These are phyloP conservation scores for Prochilodus magdalenae DNA, from an alignment of 2,113 vertebrate genomes.

Conservation along the genomic window DNA sequence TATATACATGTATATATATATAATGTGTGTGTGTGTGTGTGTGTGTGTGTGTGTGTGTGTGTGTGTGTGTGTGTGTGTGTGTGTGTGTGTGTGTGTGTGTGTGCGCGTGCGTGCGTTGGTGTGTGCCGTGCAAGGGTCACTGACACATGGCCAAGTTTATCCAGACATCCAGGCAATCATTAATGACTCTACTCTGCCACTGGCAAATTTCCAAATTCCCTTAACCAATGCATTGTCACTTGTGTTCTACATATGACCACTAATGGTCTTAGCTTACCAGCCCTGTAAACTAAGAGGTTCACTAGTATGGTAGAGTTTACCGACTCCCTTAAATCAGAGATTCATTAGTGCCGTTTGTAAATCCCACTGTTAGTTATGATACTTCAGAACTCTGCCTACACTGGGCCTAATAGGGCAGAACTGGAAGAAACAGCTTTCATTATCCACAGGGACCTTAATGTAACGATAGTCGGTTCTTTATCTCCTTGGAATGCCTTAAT, in stretches of 20 bases:
- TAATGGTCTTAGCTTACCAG: background rate
- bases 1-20: no score
- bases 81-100: background rate
- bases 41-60: background rate
- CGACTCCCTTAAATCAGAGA: background rate
- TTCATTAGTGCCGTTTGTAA: background rate
- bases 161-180: constrained; percentile 29
- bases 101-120: background rate
- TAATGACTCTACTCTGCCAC: constrained; percentile 6
- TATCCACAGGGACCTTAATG: background rate
- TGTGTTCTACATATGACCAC: background rate
- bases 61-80: background rate
- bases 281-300: no score
- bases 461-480: constrained; percentile 5
- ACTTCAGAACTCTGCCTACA: background rate
- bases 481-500: constrained; percentile 44
- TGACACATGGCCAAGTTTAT: constrained; percentile 22
- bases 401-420: background rate
- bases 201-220: background rate
- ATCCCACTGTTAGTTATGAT: no score
- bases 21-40: no score
- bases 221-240: background rate
- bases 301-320: background rate
- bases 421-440: background rate
- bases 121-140: constrained; percentile 13